phyloP scores from a whole-genome alignment of 2,888 invertebrate species.

The Abrostola tripartita region DNA sequence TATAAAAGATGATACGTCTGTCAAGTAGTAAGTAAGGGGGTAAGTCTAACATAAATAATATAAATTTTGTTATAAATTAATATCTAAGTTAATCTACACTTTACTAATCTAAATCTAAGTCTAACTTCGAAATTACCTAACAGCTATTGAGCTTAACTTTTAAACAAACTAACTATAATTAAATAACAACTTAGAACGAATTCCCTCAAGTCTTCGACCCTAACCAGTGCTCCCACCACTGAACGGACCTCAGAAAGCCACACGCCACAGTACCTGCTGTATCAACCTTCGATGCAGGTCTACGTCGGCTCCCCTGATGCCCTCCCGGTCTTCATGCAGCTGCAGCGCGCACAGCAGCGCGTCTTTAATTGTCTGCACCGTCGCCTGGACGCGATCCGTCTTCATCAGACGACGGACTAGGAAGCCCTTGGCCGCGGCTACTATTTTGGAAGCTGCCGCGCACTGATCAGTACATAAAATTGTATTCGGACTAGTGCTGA shows the following conservation, averaged over 20 bases:
- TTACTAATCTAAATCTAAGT: too few species aligned
- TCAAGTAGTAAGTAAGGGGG: not conserved
- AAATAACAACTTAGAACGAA: not conserved
- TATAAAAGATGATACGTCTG: too few species aligned
- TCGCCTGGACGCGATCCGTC: slow-evolving; percentile 93
- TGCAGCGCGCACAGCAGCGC: slow-evolving; percentile 93
- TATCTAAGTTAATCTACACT: too few species aligned
- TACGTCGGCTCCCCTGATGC: slow-evolving; percentile 90
- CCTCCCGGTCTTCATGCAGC: slow-evolving; percentile 90
- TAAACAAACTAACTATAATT: too few species aligned
- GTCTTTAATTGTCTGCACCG: slow-evolving; percentile 94
- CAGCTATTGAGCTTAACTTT: too few species aligned
- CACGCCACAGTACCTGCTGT: slow-evolving; percentile 88
- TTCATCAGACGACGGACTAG: slow-evolving; percentile 93
- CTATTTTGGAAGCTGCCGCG: slow-evolving; percentile 90
- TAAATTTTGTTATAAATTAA: too few species aligned
- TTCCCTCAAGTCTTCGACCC: slow-evolving; percentile 13
- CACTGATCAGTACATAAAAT: slow-evolving; percentile 76
- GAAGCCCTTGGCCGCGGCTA: slow-evolving; percentile 92
- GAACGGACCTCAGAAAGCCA: slow-evolving; percentile 18
- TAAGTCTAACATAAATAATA: too few species aligned
- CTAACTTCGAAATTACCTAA: too few species aligned
- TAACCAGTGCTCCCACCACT: slow-evolving; percentile 35
- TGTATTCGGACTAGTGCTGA: slow-evolving; percentile 51
- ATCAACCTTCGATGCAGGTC: slow-evolving; percentile 92